Conservation (phyloP, 2,888 invertebrate species). For the Ptychoptera contaminata region DNA sequence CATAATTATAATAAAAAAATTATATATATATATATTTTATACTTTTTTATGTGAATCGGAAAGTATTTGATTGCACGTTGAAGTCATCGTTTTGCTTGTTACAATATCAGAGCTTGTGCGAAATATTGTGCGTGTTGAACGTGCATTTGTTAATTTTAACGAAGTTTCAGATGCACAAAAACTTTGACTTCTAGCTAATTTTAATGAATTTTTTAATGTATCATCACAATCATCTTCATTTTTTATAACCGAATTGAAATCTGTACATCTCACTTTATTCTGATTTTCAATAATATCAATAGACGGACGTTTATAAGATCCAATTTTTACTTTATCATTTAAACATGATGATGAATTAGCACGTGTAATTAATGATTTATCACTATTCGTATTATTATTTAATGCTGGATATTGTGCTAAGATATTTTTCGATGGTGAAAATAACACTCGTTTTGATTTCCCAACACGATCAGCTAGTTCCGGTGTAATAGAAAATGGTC, state of each 20-base stretch:
- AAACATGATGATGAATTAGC: constrained; percentile 1
- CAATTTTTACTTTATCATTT: background rate
- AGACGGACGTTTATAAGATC: no score
- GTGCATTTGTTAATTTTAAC: constrained; percentile 7
- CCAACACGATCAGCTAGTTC: constrained; percentile 35
- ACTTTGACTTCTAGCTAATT: constrained; percentile 28
- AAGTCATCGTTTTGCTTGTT: constrained; percentile 5
- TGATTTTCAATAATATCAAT: background rate
- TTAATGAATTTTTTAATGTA: constrained; percentile 22
- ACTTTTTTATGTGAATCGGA: constrained; percentile 28
- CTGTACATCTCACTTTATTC: constrained; percentile 22
- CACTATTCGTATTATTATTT: constrained; percentile 1
- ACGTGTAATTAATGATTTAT: background rate
- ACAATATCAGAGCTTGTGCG: constrained; percentile 13
- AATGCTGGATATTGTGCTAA: constrained; percentile 2
- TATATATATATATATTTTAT: background rate
- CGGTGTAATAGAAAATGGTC: constrained; percentile 21
- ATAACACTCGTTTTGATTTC: constrained; percentile 49
- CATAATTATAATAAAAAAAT: constrained; percentile 2
- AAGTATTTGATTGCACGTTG: constrained; percentile 13
- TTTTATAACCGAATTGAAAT: constrained; percentile 14
- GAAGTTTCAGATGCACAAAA: constrained; percentile 27
- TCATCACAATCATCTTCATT: constrained; percentile 15
- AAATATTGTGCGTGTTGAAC: constrained; percentile 4
- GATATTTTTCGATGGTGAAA: constrained; percentile 38